phyloP scores from a whole-genome alignment of 2,113 vertebrate species.

The Charina bottae region DNA sequence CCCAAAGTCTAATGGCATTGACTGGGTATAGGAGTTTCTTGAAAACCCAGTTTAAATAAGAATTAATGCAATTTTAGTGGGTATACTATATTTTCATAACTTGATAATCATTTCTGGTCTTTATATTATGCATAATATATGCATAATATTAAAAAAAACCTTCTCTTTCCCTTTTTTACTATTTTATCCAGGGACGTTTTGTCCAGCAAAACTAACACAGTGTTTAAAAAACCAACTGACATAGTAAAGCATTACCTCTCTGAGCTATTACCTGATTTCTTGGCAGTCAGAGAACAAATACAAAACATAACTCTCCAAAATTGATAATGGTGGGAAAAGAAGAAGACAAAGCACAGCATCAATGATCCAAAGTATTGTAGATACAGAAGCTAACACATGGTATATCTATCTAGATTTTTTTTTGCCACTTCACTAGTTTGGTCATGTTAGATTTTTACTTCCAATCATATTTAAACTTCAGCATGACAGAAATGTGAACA shows the following conservation, averaged over 20 bases:
- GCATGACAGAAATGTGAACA: background rate
- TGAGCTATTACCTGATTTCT: constrained; percentile 41
- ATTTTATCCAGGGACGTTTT: constrained; percentile 42
- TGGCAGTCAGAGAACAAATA: constrained; percentile 22
- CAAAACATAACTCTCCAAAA: background rate
- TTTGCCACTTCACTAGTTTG: constrained; percentile 30
- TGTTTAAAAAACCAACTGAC: constrained; percentile 43
- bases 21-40: background rate
- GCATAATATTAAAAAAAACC: too few species aligned
- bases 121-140: constrained; percentile 10
- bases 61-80: background rate
- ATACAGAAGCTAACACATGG: background rate
- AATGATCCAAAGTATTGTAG: constrained; percentile 20
- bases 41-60: background rate
- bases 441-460: background rate
- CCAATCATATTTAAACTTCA: background rate
- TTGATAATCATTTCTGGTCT: constrained; percentile 1
- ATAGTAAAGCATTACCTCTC: constrained; percentile 22
- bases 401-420: constrained; percentile 38
- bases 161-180: background rate
- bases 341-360: background rate
- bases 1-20: background rate
- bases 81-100: constrained; percentile 17
- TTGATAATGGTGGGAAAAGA: constrained; percentile 29
- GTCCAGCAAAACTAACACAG: constrained; percentile 1